Base-by-base conservation (phyloP, 2,888 invertebrate genomes). In the Drosophila mulleri region DNA sequence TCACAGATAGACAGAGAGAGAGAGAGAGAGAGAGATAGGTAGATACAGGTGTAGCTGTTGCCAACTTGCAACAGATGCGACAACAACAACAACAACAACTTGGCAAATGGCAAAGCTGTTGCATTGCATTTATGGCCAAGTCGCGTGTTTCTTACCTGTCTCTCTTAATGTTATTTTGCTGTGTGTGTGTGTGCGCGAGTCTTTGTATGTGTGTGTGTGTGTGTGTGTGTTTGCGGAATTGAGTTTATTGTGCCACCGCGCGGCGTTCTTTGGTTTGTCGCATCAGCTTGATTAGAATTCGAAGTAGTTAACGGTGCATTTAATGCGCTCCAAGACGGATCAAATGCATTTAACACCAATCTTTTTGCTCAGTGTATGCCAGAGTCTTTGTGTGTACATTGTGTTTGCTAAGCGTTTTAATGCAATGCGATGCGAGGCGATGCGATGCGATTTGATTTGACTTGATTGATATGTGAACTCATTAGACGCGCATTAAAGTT, bases 41-140 rank as follows among this genome's bases (percentile, higher is more conserved):
- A 42, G 8, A 52, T 11, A 71, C 56, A 66, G 42, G 60, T 56
- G 67, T 26, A 56, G 69, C 59, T 67, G 72, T 64, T 67, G 57
- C 84, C 71, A 64, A 63, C 50, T 61, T 74, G 70, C 67, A 63
- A 62, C 71, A 62, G 59, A 83, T 65, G 80, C 72, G 54, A 67
- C 80, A 39, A 60, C 57, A 52, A 54, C 64, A 16, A 56, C 45
- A 67, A 53, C 58, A 37, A 52, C 65, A 52, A 44, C 67, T 48
- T 64, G 60, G 48, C 54, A 57, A 58, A 65, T 78, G 64, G 78
- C 78, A 72, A 50, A 80, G 68, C 75, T 79, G 80, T 50, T 50
- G 73, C 83, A 78, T 81, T 77, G 89, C 87, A 83, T 87, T 87
- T 89, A 87, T 84, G 89, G 87, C 87, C 84, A 86, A 78, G 89